Percentiles rank a stretch among this genome's conserved stretches.
phyloP scores from a whole-genome alignment of 2,797 vertebrate species.

The Sebastes glaucus region DNA sequence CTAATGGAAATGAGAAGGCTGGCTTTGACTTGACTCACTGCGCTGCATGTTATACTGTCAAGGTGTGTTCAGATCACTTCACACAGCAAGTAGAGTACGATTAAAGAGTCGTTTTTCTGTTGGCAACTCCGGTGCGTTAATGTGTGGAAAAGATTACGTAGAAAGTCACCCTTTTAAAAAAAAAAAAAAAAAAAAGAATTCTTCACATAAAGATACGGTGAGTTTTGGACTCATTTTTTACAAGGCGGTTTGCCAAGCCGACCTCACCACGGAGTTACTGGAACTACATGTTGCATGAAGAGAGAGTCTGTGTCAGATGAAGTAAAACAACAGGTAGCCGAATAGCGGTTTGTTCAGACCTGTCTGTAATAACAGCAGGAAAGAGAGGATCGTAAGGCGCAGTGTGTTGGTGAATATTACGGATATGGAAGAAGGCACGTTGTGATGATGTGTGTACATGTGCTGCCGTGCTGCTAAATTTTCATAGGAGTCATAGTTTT shows the following conservation, averaged over 20 bases:
- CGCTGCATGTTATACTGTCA: background rate
- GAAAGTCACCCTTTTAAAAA: too few species aligned
- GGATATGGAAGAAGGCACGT: background rate
- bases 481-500: background rate
- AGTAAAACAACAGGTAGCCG: background rate
- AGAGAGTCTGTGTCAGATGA: background rate
- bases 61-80: background rate
- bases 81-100: background rate
- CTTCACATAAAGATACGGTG: background rate
- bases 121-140: background rate
- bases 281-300: too few species aligned
- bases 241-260: background rate
- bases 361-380: too few species aligned
- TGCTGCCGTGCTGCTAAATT: too few species aligned
- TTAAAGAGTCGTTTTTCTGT: background rate
- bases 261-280: background rate
- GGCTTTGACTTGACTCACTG: constrained; percentile 4
- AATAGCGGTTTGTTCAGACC: too few species aligned
- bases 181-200: background rate
- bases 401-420: background rate
- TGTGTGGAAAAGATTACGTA: background rate
- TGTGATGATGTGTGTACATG: background rate
- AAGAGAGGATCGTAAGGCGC: background rate
- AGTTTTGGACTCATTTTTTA: background rate
- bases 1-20: constrained; percentile 15